These are phyloP conservation scores for Syritta pipiens DNA, from an alignment of 2,888 invertebrate genomes.

Conservation along the genomic window DNA sequence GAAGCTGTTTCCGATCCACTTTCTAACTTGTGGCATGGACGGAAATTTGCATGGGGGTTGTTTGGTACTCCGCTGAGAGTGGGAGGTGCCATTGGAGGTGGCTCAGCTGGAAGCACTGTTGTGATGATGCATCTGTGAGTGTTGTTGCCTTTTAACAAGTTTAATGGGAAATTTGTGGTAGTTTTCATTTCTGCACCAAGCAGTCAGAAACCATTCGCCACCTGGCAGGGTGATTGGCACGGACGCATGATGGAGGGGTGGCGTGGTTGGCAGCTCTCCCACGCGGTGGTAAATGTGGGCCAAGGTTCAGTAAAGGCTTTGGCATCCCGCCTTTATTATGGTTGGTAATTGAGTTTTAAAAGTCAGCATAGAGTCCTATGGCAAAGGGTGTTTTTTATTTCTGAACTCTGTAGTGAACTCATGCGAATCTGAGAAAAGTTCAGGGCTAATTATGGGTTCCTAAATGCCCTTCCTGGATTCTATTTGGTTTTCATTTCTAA, in stretches of 20 bases:
- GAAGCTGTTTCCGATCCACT: conserved; percentile 49
- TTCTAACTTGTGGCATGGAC: conserved; percentile 18
- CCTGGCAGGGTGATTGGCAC: conserved; percentile 1
- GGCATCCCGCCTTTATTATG: no score
- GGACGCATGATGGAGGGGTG: not conserved
- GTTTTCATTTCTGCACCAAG: not conserved
- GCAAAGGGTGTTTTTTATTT: no score
- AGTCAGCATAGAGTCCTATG: no score
- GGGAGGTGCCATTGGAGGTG: not conserved
- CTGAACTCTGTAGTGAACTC: not conserved
- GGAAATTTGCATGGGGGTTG: conserved; percentile 39
- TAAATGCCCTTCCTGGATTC: not conserved
- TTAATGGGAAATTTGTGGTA: conserved; percentile 32
- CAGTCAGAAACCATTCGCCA: conserved; percentile 1
- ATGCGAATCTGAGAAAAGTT: not conserved
- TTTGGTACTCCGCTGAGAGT: not conserved
- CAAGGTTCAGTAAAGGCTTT: no score
- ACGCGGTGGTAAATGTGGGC: no score
- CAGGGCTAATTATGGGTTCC: not conserved
- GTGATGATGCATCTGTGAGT: conserved; percentile 35
- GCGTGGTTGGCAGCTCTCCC: not conserved
- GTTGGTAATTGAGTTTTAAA: no score
- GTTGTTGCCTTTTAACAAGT: conserved; percentile 40
- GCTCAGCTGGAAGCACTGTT: not conserved
- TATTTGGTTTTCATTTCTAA: not conserved